Base-by-base conservation (phyloP, 2,797 vertebrate genomes). In the Eulemur rubriventer region DNA sequence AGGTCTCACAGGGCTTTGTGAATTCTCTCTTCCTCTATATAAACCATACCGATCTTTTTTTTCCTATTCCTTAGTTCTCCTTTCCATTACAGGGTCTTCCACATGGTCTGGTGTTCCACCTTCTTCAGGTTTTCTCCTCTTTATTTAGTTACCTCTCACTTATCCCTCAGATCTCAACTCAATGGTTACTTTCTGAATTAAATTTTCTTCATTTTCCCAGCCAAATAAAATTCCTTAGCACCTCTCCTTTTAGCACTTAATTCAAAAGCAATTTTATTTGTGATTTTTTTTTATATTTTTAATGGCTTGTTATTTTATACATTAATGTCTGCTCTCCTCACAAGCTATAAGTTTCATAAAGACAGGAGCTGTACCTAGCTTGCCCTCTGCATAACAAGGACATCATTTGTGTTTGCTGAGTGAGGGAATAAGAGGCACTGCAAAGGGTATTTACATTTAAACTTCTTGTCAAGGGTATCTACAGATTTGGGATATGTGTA, bases 401-500 rank as follows among this genome's bases (percentile, higher is more conserved):
- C 8, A 50, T 59, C 11, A 43, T 75, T 84, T 48, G 69, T 89
- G 65, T 52, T 46, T 89, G 30, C 22, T 63, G n/a, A 85, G 24
- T 69, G 46, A 83, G 91, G 20, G 35, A 81, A 81, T 65, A 83
- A 83, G 72, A 85, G 6, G 2, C 69, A 91, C 75, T 91, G 7
- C 7, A 63, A 92, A 79, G 30, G 8, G 35, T 43, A 69, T 85
- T 95, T 92, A 83, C 3, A 11, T 52, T 92, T 88, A 55, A 96
- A 75, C 46, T 93, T 76, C 41, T 70, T 93, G n/a, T 84, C 59
- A 88, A 87, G 80, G 43, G 28, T 92, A 2, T 30, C 30, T 4
- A 43, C 17, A 90, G n/a, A 78, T 75, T 85, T 91, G 17, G 4
- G 28, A 57, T 59, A 5, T 61, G 10, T 73, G 10, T 35, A 33